These are phyloP conservation scores for Disparrhopalites patrizii DNA, from an alignment of 2,888 invertebrate species.

Conservation along the genomic window DNA sequence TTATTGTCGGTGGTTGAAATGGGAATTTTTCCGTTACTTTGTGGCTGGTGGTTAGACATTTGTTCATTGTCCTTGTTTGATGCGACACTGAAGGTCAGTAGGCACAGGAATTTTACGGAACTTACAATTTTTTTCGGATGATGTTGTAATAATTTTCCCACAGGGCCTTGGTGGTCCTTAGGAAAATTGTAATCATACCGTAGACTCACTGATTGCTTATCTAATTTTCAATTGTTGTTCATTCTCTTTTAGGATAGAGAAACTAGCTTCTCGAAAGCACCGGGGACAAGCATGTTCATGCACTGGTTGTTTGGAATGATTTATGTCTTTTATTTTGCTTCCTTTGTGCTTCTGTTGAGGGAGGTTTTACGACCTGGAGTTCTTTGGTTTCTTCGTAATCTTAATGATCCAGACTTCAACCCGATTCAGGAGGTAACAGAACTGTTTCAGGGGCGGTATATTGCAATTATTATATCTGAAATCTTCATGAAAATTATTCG, in stretches of 20 bases:
- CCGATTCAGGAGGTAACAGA: constrained; percentile 88
- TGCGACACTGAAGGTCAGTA: constrained; percentile 70
- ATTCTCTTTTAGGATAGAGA: constrained; percentile 62
- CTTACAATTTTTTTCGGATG: too few species aligned
- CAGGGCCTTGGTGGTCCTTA: too few species aligned
- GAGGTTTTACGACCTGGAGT: constrained; percentile 96
- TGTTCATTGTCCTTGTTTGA: constrained; percentile 92
- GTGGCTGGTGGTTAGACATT: constrained; percentile 99
- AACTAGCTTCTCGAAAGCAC: constrained; percentile 80
- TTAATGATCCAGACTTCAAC: constrained; percentile 99
- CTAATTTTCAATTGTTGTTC: too few species aligned
- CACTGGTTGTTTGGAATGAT: constrained; percentile 99
- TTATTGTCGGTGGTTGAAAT: constrained; percentile 94
- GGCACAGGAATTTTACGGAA: too few species aligned
- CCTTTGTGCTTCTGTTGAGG: constrained; percentile 83
- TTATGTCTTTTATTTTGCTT: constrained; percentile 98
- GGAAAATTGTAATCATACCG: too few species aligned
- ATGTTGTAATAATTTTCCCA: too few species aligned
- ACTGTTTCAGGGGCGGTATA: too few species aligned
- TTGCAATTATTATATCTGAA: too few species aligned
- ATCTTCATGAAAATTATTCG: not conserved
- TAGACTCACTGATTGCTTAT: too few species aligned
- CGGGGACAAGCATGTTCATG: constrained; percentile 94
- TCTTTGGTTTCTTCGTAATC: constrained; percentile 94
- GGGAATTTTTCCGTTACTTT: constrained; percentile 90